Evolutionary conservation across 2,888 invertebrate species (phyloP), one percentile per base, ranked within the genome.

Genomic region (Melanchra persicariae): DNA sequence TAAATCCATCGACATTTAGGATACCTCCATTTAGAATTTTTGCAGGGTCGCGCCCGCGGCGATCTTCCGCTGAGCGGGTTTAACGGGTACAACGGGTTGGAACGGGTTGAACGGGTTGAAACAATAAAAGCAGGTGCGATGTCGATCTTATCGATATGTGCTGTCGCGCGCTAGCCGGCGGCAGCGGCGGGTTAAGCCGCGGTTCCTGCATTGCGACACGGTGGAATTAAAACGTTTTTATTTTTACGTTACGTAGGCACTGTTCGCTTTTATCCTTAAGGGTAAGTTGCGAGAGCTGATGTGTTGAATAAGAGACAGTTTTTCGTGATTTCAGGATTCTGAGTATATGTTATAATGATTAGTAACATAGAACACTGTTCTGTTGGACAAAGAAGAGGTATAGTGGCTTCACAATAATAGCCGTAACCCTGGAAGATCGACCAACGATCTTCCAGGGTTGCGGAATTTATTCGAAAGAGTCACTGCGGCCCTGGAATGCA

Each of bases 101-200:
- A 91, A 88, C 85, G 85, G 87, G 83, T 82, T 87, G 85, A 87
- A 91, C 85, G 85, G 87, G 83, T 83, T 87, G 85, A 87, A 91
- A 93, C 93, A 93, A 94, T 93, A 92, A 93, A 93, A 93, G 86
- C 91, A 90, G 85, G 88, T 87, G 87, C 87, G 85, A 81, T 81
- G 73, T 80, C 87, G 90, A 90, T 93, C 93, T 94, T 93, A 84
- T 94, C 93, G 94, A 94, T 92, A 93, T 93, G 90, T 90, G 91
- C 88, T 94, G 94, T 93, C 87, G 89, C 87, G 82, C 83, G 84
- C 85, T 86, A 84, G 90, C 93, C 93, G 87, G 89, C 88, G 93
- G 94, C 91, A 85, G 84, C 62, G 61, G 66, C 61, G 65, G 83
- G 88, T 88, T 88, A 89, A 87, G 88, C 89, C 85, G 87, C 83